Evolutionary conservation across 2,113 vertebrate genomes (phyloP), one percentile per base, ranked within the genome.

Genomic region (Triplophysa dalaica): DNA sequence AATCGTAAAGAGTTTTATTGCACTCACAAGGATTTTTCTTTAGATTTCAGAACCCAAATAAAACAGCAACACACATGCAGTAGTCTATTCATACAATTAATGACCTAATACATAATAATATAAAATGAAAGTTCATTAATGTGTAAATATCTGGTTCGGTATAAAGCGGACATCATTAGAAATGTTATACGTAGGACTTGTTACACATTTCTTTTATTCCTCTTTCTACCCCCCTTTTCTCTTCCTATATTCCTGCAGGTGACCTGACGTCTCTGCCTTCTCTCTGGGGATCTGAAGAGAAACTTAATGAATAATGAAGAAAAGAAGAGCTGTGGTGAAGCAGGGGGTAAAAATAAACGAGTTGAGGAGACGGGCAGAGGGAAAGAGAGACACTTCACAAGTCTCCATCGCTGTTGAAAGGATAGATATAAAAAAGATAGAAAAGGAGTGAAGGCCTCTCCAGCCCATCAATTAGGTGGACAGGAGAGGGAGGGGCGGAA

Each of bases 291-390:
- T 90, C 87, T 84, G 87, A 91, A 86, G 86, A 85, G 81, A 90
- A 90, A 89, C 85, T 78, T 85, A 88, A 92, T 91, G 88, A 93
- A 92, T 93, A 92, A 91, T 93, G 88, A 91, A 92, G 87, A 77
- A 83, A 86, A 83, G 87, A 67, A 69, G 85, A 81, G 85, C 77
- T 83, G 83, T 79, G 70, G 45, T 58, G 26, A 75, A 83, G 78
- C 16, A 81, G 75, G 64, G 61, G 52, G 1, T 56, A 81, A 77
- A 21, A 56, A 65, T 68, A 24, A 43, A 78, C 2, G 24, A 68
- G 81, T 64, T 22, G 81, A 80, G 67, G 76, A 70, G 81, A 69
- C 58, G 78, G 82, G 56, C 50, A 76, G 73, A 73, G 65, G 33
- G 78, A 81, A 81, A 72, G 81, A 77, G 83, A 79, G 85, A 72